Evolutionary conservation across 2,797 vertebrate species (phyloP).

Genomic region (Syndactyla subalaris): DNA sequence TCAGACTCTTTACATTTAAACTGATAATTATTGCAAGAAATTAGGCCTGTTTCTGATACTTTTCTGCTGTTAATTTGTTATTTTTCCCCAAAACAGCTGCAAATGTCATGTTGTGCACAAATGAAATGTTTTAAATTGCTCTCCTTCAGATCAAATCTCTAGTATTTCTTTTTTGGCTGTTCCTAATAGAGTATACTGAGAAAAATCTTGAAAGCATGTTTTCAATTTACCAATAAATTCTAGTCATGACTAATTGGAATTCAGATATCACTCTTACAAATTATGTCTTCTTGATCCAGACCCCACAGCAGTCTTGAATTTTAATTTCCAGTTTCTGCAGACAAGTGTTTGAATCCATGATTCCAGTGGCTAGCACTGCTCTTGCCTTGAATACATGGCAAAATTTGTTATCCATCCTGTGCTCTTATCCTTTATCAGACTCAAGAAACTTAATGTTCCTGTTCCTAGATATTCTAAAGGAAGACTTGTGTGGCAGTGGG

Average conservation of each 20-base stretch:
- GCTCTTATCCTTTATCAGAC: not conserved
- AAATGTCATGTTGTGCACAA: not conserved
- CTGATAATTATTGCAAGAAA: not conserved
- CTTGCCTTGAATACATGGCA: not conserved
- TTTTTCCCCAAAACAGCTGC: not conserved
- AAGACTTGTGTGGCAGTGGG: not conserved
- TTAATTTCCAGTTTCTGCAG: not conserved
- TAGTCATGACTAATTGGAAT: not conserved
- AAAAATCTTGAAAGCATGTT: not conserved
- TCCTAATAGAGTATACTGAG: not conserved
- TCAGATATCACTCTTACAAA: not conserved
- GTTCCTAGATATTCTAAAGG: not conserved
- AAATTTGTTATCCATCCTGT: not conserved
- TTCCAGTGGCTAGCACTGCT: not conserved
- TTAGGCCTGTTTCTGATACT: not conserved
- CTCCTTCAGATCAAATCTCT: not conserved
- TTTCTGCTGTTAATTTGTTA: not conserved
- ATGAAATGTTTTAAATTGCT: not conserved
- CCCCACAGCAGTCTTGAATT: not conserved
- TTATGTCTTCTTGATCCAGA: not conserved
- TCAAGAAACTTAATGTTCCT: not conserved
- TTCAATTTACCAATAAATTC: not conserved
- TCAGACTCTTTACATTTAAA: not conserved
- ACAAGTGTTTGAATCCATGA: not conserved
- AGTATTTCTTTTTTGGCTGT: not conserved